Evolutionary conservation across 2,888 invertebrate species (phyloP).

Genomic region (Globia sparganii): DNA sequence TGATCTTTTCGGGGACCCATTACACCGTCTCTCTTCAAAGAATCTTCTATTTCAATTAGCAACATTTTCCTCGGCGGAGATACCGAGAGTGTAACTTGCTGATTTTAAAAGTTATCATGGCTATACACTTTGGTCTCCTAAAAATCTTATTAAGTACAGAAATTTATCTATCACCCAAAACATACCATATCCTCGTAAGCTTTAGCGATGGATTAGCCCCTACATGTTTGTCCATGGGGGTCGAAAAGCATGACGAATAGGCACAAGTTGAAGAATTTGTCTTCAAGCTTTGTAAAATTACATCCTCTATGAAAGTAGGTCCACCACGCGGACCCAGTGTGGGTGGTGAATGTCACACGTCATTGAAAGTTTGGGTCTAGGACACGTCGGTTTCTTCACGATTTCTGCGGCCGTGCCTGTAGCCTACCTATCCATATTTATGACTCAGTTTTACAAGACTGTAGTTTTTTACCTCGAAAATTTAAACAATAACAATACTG

Average conservation of each 20-base stretch:
- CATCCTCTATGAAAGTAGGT: not conserved
- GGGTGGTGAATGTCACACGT: not conserved
- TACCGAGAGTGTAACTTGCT: not conserved
- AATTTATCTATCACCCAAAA: not conserved
- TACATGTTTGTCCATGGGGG: too few species aligned
- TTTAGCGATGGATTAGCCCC: not conserved
- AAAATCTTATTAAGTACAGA: not conserved
- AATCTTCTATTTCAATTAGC: not conserved
- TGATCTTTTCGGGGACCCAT: not conserved
- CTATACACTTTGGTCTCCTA: not conserved
- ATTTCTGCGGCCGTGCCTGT: not conserved
- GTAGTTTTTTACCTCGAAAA: not conserved
- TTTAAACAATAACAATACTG: not conserved
- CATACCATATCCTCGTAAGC: not conserved
- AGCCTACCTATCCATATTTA: not conserved
- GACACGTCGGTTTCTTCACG: not conserved
- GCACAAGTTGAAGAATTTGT: not conserved
- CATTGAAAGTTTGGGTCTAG: not conserved
- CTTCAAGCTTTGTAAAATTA: slow-evolving; percentile 1
- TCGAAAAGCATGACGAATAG: not conserved
- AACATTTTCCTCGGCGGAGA: not conserved
- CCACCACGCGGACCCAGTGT: not conserved
- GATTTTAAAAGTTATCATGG: not conserved
- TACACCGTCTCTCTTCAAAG: not conserved
- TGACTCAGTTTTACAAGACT: slow-evolving; percentile 1